These are phyloP conservation scores for Clunio marinus DNA, from an alignment of 2,888 invertebrate species.

Conservation along the genomic window DNA sequence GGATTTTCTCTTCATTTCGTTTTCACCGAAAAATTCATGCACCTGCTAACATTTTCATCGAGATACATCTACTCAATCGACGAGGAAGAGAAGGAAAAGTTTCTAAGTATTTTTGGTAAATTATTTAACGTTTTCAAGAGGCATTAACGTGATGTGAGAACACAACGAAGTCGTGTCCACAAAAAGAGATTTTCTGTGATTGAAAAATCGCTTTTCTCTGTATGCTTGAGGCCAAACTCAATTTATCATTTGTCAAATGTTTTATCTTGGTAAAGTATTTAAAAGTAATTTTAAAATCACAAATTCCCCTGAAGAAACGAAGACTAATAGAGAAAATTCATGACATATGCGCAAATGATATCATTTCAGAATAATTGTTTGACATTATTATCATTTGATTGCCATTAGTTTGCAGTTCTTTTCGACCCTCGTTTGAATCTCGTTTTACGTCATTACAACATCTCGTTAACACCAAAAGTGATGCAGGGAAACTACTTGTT, in stretches of 20 bases:
- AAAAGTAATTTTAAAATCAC: conserved; percentile 16
- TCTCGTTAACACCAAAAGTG: background rate
- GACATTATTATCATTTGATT: conserved; percentile 32
- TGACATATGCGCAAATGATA: conserved; percentile 35
- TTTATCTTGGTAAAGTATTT: background rate
- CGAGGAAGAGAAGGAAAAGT: too few species aligned
- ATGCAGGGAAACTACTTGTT: conserved; percentile 13
- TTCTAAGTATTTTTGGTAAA: conserved; percentile 30
- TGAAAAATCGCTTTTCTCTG: conserved; percentile 33
- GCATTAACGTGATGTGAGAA: conserved; percentile 28
- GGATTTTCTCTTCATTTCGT: background rate
- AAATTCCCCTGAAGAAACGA: background rate
- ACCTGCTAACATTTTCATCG: conserved; percentile 20
- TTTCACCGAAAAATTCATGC: conserved; percentile 4
- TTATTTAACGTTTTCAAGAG: conserved; percentile 35
- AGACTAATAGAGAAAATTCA: conserved; percentile 1
- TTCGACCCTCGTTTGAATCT: background rate
- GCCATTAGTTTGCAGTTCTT: conserved; percentile 17
- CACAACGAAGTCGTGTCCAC: conserved; percentile 12
- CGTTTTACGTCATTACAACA: background rate
- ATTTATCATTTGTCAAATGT: conserved; percentile 17
- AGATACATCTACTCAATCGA: too few species aligned
- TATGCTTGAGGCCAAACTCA: conserved; percentile 1
- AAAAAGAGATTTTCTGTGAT: conserved; percentile 19
- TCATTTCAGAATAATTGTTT: conserved; percentile 34